phyloP scores from a whole-genome alignment of 1,140 invertebrate species.

The Drosophila orena region DNA sequence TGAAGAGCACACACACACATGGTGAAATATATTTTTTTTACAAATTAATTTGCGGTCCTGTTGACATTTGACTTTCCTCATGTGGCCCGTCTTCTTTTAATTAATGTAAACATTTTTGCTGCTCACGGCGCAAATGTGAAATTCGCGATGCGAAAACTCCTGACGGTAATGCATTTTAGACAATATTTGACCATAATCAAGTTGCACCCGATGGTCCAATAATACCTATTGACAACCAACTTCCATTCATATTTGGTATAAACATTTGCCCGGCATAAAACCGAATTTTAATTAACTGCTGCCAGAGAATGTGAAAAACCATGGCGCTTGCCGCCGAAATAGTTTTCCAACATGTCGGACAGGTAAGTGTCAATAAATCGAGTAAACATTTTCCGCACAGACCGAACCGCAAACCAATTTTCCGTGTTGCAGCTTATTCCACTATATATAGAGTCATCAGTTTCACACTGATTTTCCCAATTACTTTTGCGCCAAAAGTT shows the following conservation, averaged over 20 bases:
- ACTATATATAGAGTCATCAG: neutral
- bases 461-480: conserved; percentile 29
- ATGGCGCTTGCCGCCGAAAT: conserved; percentile 42
- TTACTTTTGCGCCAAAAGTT: conserved; percentile 43
- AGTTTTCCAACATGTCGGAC: conserved; percentile 16
- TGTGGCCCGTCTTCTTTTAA: conserved; percentile 65
- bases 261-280: conserved; percentile 43
- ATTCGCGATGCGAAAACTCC: conserved; percentile 7
- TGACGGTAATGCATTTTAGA: conserved; percentile 47
- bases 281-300: conserved; percentile 75
- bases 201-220: conserved; percentile 58
- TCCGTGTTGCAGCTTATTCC: conserved; percentile 3
- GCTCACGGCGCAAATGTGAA: conserved; percentile 11
- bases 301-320: conserved; percentile 15
- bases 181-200: conserved; percentile 72
- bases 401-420: conserved; percentile 13
- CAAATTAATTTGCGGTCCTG: conserved; percentile 71
- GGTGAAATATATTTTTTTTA: conserved; percentile 30
- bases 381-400: neutral
- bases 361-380: conserved; percentile 39
- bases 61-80: conserved; percentile 76
- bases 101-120: conserved; percentile 69
- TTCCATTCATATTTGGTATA: conserved; percentile 23
- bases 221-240: conserved; percentile 50
- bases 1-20: conserved; percentile 30